These are phyloP conservation scores for Sphaerophoria rueppellii DNA, from an alignment of 2,888 invertebrate genomes.

Conservation along the genomic window DNA sequence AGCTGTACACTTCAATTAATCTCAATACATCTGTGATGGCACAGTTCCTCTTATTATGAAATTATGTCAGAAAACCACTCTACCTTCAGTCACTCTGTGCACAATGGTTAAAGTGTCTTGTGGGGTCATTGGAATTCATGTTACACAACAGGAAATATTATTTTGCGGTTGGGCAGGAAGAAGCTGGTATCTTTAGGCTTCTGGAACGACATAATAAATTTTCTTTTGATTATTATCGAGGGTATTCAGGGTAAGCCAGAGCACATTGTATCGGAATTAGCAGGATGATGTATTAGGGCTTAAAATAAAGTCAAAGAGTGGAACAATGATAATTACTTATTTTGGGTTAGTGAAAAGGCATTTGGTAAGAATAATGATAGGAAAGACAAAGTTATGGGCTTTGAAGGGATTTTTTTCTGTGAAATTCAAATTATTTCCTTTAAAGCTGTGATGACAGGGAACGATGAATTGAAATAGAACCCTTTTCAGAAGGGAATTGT, in stretches of 20 bases:
- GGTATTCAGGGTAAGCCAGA: slow-evolving; percentile 14
- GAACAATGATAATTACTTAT: slow-evolving; percentile 24
- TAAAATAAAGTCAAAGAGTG: slow-evolving; percentile 24
- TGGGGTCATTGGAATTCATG: slow-evolving; percentile 16
- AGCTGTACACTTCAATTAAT: slow-evolving; percentile 36
- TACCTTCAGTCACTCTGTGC: too few relatives aligned
- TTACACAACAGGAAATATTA: slow-evolving; percentile 8
- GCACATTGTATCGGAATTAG: slow-evolving; percentile 24
- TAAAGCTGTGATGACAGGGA: neutral
- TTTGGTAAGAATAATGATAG: neutral
- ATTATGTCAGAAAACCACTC: slow-evolving; percentile 10
- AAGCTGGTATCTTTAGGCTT: neutral
- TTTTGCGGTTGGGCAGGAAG: neutral
- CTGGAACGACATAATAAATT: slow-evolving; percentile 32
- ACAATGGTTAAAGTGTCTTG: neutral
- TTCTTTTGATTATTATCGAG: slow-evolving; percentile 33
- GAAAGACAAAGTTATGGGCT: neutral
- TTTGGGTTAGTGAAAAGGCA: neutral
- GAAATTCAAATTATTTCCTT: neutral
- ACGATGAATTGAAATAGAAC: neutral
- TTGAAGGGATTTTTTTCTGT: neutral
- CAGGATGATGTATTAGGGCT: slow-evolving; percentile 33
- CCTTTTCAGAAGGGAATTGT: too few relatives aligned
- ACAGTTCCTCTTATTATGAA: slow-evolving; percentile 27
- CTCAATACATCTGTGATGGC: slow-evolving; percentile 27